A percentile compares a stretch with the other conserved stretches of the same genome.
Conservation (phyloP, 2,113 vertebrate genomes). For the Scatophagus argus region DNA sequence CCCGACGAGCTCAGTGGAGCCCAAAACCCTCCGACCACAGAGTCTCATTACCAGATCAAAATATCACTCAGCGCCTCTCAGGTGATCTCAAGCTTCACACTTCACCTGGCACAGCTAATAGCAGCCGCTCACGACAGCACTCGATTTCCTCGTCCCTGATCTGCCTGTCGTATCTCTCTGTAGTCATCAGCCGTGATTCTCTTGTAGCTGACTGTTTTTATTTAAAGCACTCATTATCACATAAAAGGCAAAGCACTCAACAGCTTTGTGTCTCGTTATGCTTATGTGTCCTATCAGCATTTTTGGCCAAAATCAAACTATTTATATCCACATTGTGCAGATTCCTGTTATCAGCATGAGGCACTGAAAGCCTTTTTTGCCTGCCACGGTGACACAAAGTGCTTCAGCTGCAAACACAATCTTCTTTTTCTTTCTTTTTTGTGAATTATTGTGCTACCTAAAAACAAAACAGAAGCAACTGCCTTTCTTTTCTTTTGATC, state of each 20-base stretch:
- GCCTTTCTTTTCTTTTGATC: not conserved
- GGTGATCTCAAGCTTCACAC: conserved; percentile 44
- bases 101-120: conserved; percentile 7
- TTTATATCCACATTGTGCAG: conserved; percentile 52
- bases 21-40: conserved; percentile 33
- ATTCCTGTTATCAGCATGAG: conserved; percentile 35
- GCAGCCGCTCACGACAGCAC: conserved; percentile 6
- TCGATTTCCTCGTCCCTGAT: conserved; percentile 31
- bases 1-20: conserved; percentile 25
- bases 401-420: conserved; percentile 12
- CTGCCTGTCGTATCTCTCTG: conserved; percentile 1
- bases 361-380: conserved; percentile 2
- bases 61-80: conserved; percentile 49
- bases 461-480: conserved; percentile 20
- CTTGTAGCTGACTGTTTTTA: conserved; percentile 37
- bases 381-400: conserved; percentile 2
- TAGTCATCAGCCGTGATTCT: conserved; percentile 12
- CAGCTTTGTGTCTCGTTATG: conserved; percentile 12
- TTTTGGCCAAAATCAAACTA: conserved; percentile 52
- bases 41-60: conserved; percentile 58
- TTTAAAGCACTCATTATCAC: conserved; percentile 61
- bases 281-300: conserved; percentile 50
- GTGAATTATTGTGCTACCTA: conserved; percentile 10
- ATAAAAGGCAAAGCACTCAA: conserved; percentile 31
- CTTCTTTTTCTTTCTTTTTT: not conserved